Evolutionary conservation across 30 jellyfish, hydroid and myxozoan genomes (phyloP).

Genomic region (Turritopsis rubra): DNA sequence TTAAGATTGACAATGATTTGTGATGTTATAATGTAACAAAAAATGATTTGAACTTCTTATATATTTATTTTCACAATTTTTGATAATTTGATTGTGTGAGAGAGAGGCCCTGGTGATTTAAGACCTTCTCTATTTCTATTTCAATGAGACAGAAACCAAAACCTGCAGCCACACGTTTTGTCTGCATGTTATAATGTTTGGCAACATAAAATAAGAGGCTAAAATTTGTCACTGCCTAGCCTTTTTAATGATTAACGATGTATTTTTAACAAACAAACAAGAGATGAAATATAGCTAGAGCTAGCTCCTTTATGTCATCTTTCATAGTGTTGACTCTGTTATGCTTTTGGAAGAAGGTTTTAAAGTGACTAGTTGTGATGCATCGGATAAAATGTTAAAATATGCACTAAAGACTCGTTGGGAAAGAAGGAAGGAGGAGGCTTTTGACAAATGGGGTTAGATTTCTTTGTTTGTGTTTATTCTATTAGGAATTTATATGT

Average conservation of each 20-base stretch:
- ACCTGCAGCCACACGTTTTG: too few relatives aligned
- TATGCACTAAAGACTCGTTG: slow-evolving; percentile 85
- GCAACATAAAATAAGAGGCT: too few relatives aligned
- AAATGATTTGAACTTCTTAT: too few relatives aligned
- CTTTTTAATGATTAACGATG: not conserved
- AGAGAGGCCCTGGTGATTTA: too few relatives aligned
- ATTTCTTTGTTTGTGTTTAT: not conserved
- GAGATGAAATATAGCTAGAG: not conserved
- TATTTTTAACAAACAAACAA: too few relatives aligned
- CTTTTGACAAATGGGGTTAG: slow-evolving; percentile 91
- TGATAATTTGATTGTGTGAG: too few relatives aligned
- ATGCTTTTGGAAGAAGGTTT: slow-evolving; percentile 87
- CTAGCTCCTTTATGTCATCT: not conserved
- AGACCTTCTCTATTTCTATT: too few relatives aligned
- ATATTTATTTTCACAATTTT: too few relatives aligned
- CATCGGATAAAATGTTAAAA: slow-evolving; percentile 93
- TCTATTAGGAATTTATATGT: not conserved
- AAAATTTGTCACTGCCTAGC: not conserved
- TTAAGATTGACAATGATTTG: too few relatives aligned
- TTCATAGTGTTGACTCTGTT: slow-evolving; percentile 76
- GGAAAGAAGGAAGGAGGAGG: slow-evolving; percentile 82
- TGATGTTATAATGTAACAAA: too few relatives aligned
- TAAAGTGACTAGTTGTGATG: slow-evolving; percentile 88
- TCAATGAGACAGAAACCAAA: too few relatives aligned
- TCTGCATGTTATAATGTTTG: too few relatives aligned